Evolutionary conservation across 2,113 vertebrate genomes (phyloP).

Genomic region (Xiphias gladius): DNA sequence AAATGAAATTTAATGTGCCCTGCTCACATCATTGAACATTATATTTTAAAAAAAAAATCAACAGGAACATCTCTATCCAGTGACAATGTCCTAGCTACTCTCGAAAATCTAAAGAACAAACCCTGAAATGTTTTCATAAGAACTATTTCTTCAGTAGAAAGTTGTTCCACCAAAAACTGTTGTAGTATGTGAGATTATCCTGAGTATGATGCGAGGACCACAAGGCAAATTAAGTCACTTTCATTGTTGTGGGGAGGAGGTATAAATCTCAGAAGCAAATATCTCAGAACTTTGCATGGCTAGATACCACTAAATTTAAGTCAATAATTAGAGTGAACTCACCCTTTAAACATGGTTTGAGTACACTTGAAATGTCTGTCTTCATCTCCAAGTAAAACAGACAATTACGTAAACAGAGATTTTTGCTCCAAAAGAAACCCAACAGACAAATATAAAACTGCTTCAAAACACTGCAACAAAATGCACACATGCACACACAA

Average conservation of each 20-base stretch:
- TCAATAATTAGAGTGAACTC: neutral
- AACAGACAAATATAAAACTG: constrained; percentile 1
- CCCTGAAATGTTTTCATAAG: neutral
- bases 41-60: constrained; percentile 39
- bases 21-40: constrained; percentile 24
- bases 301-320: neutral
- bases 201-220: neutral
- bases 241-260: neutral
- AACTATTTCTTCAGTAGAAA: constrained; percentile 11
- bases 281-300: neutral
- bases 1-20: constrained; percentile 3
- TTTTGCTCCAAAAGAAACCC: neutral
- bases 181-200: neutral
- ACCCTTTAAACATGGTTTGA: constrained; percentile 18
- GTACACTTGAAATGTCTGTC: constrained; percentile 1
- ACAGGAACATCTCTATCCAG: constrained; percentile 32
- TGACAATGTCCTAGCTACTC: constrained; percentile 36
- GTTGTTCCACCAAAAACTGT: constrained; percentile 25
- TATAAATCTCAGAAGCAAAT: neutral
- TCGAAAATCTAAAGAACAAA: constrained; percentile 38
- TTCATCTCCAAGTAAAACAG: constrained; percentile 3
- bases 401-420: neutral
- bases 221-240: neutral
- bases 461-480: neutral
- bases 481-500: neutral